phyloP scores from a whole-genome alignment of 37 sponge, comb jelly and placozoan genomes.

The Halichondria panicea region DNA sequence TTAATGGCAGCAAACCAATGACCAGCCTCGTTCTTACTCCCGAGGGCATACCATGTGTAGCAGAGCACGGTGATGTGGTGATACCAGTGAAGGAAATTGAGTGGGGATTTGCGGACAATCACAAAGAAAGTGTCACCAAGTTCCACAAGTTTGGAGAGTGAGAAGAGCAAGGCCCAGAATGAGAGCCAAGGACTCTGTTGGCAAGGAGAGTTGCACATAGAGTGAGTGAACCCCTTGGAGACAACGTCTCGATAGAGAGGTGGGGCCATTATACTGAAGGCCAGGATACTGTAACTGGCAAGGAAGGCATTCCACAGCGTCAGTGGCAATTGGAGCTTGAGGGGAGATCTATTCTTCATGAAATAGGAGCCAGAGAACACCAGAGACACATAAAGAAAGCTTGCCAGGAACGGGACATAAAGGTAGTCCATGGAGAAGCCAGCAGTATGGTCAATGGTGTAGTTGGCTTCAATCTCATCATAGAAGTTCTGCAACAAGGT shows the following conservation, averaged over 20 bases:
- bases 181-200: background rate
- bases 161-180: conserved; percentile 58
- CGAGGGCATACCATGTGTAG: conserved; percentile 28
- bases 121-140: conserved; percentile 69
- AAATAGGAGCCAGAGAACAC: conserved; percentile 22
- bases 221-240: conserved; percentile 1
- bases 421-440: background rate
- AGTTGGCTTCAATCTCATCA: no score
- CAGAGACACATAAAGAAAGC: conserved; percentile 30
- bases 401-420: background rate
- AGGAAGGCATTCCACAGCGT: conserved; percentile 43
- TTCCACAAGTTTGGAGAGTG: conserved; percentile 57
- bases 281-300: conserved; percentile 48
- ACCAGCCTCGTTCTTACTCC: background rate
- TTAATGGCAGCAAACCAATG: conserved; percentile 57
- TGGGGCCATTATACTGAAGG: background rate
- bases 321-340: conserved; percentile 19
- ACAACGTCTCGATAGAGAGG: background rate
- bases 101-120: conserved; percentile 50
- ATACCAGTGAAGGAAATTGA: conserved; percentile 75
- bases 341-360: conserved; percentile 39
- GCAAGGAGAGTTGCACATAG: conserved; percentile 3
- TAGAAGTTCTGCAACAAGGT: no score
- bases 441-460: background rate
- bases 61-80: conserved; percentile 61